A percentile compares a stretch with the other conserved stretches of the same genome.
These are phyloP conservation scores for Solenopsis invicta DNA, from an alignment of 1,140 invertebrate genomes.

Conservation along the genomic window DNA sequence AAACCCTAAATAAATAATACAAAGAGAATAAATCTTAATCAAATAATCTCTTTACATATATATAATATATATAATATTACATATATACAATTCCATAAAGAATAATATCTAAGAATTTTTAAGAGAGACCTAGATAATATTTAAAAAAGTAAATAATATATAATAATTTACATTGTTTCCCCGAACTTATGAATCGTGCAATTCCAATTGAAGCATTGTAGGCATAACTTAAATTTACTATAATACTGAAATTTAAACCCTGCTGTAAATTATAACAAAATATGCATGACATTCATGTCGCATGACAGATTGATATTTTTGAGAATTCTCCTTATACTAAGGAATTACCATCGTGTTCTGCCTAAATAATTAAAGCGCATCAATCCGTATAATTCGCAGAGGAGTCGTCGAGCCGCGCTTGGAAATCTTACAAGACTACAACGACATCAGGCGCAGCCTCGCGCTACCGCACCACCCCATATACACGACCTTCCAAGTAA, in stretches of 20 bases:
- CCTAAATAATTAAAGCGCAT: slow-evolving; percentile 78
- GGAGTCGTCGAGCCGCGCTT: slow-evolving; percentile 86
- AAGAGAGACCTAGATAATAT: neutral
- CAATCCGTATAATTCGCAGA: slow-evolving; percentile 86
- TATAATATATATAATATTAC: too few species aligned
- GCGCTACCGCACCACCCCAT: slow-evolving; percentile 85
- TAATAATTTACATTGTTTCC: slow-evolving; percentile 29
- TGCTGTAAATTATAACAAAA: slow-evolving; percentile 28
- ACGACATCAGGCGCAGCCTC: slow-evolving; percentile 84
- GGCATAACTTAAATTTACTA: slow-evolving; percentile 10
- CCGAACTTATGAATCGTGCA: slow-evolving; percentile 3
- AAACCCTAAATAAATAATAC: slow-evolving; percentile 9
- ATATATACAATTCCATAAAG: neutral
- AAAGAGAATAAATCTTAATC: neutral
- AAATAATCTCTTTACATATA: neutral
- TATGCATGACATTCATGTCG: slow-evolving; percentile 30
- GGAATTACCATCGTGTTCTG: slow-evolving; percentile 31
- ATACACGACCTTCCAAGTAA: slow-evolving; percentile 86
- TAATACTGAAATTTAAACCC: slow-evolving; percentile 45
- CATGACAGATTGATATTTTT: neutral
- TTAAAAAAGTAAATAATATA: neutral
- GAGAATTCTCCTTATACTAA: slow-evolving; percentile 8
- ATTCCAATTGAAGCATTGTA: slow-evolving; percentile 1
- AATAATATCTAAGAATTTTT: slow-evolving; percentile 26
- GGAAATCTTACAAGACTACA: slow-evolving; percentile 87